A percentile compares a stretch with the other conserved stretches of the same genome.
Evolutionary conservation across 2,888 invertebrate species (phyloP).

Genomic region (Drosophila nr. medialis): DNA sequence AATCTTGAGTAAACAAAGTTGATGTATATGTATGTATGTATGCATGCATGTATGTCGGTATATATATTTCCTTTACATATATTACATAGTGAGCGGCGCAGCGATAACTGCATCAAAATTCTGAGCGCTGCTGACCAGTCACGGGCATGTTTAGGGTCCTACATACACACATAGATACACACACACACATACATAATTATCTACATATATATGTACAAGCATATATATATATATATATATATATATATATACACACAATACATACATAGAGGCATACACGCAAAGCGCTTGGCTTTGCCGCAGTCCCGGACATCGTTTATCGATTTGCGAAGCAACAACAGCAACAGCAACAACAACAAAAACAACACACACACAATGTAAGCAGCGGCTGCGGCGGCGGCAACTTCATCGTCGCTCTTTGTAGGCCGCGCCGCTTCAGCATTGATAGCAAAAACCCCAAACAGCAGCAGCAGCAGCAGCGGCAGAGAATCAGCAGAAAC

Average conservation of each 20-base stretch:
- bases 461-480: slow-evolving; percentile 46
- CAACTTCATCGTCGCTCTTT: slow-evolving; percentile 50
- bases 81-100: slow-evolving; percentile 22
- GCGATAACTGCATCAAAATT: slow-evolving; percentile 45
- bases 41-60: slow-evolving; percentile 7
- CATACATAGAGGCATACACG: slow-evolving; percentile 52
- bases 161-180: slow-evolving; percentile 11
- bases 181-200: slow-evolving; percentile 3
- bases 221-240: neutral
- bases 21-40: neutral
- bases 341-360: slow-evolving; percentile 47
- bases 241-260: neutral
- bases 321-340: slow-evolving; percentile 68
- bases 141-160: slow-evolving; percentile 36
- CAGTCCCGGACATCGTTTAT: slow-evolving; percentile 78
- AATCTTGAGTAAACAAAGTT: neutral
- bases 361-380: slow-evolving; percentile 21
- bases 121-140: slow-evolving; percentile 45
- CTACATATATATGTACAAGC: neutral
- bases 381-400: slow-evolving; percentile 31
- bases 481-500: slow-evolving; percentile 31
- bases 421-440: slow-evolving; percentile 68
- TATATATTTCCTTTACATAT: neutral
- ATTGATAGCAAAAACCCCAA: slow-evolving; percentile 59
- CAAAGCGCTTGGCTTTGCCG: slow-evolving; percentile 65